Percentiles rank a stretch among this genome's conserved stretches.
Evolutionary conservation across 2,113 vertebrate genomes (phyloP).

Genomic region (Pogonocichla stellata): DNA sequence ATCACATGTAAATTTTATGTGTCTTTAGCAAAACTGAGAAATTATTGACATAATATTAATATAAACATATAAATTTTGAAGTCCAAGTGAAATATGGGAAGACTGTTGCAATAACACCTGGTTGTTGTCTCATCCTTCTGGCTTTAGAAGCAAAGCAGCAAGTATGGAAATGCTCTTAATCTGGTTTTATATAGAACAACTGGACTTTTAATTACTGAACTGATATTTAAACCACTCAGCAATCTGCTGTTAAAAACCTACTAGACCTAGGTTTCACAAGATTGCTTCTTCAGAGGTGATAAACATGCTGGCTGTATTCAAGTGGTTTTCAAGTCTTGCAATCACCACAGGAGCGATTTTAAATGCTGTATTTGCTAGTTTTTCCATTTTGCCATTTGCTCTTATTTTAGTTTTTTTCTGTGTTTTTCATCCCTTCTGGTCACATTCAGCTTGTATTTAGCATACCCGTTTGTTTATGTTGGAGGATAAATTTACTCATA

Average conservation of each 20-base stretch:
- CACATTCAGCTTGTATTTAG: background rate
- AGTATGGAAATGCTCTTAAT: background rate
- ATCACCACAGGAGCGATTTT: background rate
- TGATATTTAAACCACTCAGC: background rate
- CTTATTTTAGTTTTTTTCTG: background rate
- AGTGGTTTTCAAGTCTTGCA: constrained; percentile 17
- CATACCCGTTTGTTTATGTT: background rate
- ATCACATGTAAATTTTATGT: background rate
- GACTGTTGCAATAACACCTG: background rate
- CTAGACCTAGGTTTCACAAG: background rate
- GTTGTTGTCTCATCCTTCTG: background rate
- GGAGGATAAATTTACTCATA: background rate
- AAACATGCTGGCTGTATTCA: background rate
- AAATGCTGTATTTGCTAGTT: background rate
- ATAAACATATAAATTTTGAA: background rate
- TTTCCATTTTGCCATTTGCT: background rate
- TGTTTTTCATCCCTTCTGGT: background rate
- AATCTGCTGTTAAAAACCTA: background rate
- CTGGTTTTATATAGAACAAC: background rate
- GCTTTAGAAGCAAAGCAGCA: background rate
- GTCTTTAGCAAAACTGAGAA: constrained; percentile 2
- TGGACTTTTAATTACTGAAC: constrained; percentile 5
- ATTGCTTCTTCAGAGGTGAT: background rate
- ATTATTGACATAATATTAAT: background rate
- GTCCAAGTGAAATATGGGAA: background rate